Percentiles rank a stretch among this genome's conserved stretches.
Conservation (phyloP, 2,888 invertebrate genomes). For the Lepetodrilus schrolli region DNA sequence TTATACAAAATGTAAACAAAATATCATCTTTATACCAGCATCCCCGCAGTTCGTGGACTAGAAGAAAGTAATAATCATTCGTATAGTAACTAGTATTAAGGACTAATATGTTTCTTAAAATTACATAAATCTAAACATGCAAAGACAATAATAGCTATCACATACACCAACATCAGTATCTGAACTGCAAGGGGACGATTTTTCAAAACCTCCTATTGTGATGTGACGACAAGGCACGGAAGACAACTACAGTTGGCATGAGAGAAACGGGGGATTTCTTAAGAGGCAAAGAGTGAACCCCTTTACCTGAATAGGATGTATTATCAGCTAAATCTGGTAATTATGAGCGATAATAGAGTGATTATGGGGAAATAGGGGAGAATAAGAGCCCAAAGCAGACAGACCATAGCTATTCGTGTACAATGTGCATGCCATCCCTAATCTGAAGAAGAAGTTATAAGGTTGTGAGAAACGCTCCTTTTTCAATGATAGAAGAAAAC, state of each 20-base stretch:
- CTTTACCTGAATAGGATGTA: neutral
- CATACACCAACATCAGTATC: too few species aligned
- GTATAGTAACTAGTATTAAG: too few species aligned
- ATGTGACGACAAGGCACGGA: too few species aligned
- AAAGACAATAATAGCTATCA: too few species aligned
- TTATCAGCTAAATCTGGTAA: slow-evolving; percentile 18
- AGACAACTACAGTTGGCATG: neutral
- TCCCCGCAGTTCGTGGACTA: too few species aligned
- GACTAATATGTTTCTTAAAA: too few species aligned
- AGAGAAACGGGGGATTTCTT: neutral
- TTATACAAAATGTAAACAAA: too few species aligned
- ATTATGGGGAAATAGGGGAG: neutral
- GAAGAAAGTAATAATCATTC: too few species aligned
- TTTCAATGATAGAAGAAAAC: neutral
- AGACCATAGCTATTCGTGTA: neutral
- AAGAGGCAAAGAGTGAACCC: neutral
- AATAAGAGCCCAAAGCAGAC: neutral
- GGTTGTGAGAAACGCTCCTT: neutral
- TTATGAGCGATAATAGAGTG: slow-evolving; percentile 15
- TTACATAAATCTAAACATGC: too few species aligned
- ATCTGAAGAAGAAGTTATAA: neutral
- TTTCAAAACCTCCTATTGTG: too few species aligned
- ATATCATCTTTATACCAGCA: too few species aligned
- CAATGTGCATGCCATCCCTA: neutral
- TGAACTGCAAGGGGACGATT: too few species aligned